Conservation (phyloP, 1,140 invertebrate genomes). For the Saxidomus purpurata region DNA sequence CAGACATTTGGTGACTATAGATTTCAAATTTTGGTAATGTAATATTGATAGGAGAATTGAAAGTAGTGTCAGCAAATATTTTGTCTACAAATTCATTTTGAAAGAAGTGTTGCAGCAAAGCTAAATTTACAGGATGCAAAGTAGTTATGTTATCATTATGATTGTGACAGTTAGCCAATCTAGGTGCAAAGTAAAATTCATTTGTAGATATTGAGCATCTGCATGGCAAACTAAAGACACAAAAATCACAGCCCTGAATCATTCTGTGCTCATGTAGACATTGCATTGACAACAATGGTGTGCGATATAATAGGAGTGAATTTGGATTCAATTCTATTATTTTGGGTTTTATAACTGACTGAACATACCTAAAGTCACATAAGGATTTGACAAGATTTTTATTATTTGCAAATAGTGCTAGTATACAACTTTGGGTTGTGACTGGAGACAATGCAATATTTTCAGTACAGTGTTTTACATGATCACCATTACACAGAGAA, state of each 20-base stretch:
- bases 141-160: slow-evolving; percentile 29
- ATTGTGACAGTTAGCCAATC: slow-evolving; percentile 48
- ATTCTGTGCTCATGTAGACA: slow-evolving; percentile 42
- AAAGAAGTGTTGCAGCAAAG: slow-evolving; percentile 19
- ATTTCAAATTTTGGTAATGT: slow-evolving; percentile 12
- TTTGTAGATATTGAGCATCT: slow-evolving; percentile 57
- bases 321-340: slow-evolving; percentile 53
- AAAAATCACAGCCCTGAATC: slow-evolving; percentile 54
- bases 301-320: slow-evolving; percentile 47
- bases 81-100: background rate
- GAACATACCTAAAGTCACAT: slow-evolving; percentile 59
- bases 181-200: slow-evolving; percentile 34
- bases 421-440: slow-evolving; percentile 32
- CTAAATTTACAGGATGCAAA: slow-evolving; percentile 30
- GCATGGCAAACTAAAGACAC: slow-evolving; percentile 55
- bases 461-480: background rate
- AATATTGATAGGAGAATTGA: background rate
- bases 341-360: slow-evolving; percentile 16
- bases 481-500: slow-evolving; percentile 21
- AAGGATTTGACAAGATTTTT: background rate
- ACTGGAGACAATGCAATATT: slow-evolving; percentile 48
- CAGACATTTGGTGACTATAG: slow-evolving; percentile 20
- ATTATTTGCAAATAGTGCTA: slow-evolving; percentile 49
- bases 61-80: slow-evolving; percentile 13
- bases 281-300: slow-evolving; percentile 26